Evolutionary conservation across 2,797 vertebrate genomes (phyloP), one percentile per base, ranked within the genome.

Genomic region (Ctenochaetus hawaiiensis): DNA sequence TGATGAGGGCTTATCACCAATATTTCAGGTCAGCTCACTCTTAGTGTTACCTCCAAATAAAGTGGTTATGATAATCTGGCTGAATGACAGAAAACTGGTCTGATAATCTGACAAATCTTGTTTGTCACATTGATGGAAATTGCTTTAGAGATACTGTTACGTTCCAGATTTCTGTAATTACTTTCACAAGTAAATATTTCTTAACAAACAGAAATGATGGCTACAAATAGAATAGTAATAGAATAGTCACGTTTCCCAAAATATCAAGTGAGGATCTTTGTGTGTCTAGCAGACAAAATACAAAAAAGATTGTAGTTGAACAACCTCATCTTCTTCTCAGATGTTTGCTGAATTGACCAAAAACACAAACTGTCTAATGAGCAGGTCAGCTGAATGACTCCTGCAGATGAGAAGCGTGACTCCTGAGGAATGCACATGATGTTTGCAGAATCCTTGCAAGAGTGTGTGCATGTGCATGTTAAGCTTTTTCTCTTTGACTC

Each of bases 361-460:
- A 43, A 3, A 39, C 30, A 68, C 51, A 43, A n/a, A n/a, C 34
- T 57, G 48, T 56, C 30, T 34, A 22, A 52, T 60, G 39, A 26
- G 3, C 8, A 5, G 11, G 9, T 62, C 59, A 52, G 44, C 58
- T 51, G 67, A 53, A 18, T 49, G 11, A n/a, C 45, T 67, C 16
- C 47, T 82, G 82, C 34, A 11, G 72, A 8, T 59, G 62, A 79
- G 56, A 20, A 70, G 75, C 41, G 22, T 77, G 72, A 89, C 78
- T 80, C 68, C 23, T 39, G 49, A 85, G 72, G 72, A 86, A 87
- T 84, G 66, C 54, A 54, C 63, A 49, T 37, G 79, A 61, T 84
- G 77, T 84, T 72, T 87, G 70, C 63, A 77, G 70, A 72, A 79
- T 81, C 56, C 60, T 43, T 20, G 10, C 5, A 39, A 16, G 22